These are phyloP conservation scores for Dryoscopus gambensis DNA, from an alignment of 2,113 vertebrate genomes.

Conservation along the genomic window DNA sequence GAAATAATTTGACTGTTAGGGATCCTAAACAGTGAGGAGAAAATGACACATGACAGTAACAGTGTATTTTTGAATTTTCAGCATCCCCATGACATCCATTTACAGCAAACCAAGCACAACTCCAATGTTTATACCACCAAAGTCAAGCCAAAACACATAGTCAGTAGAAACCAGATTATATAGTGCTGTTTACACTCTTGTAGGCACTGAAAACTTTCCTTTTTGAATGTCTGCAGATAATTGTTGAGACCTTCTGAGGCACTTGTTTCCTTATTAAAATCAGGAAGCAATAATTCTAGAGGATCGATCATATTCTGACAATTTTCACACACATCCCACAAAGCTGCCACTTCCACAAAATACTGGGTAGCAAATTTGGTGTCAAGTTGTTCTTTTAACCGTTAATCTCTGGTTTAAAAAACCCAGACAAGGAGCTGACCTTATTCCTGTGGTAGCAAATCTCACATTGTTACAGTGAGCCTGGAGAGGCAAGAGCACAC, in stretches of 20 bases:
- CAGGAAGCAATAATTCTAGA: background rate
- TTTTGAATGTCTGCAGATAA: background rate
- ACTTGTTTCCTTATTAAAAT: background rate
- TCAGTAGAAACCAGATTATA: background rate
- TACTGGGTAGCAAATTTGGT: background rate
- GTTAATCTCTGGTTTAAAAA: background rate
- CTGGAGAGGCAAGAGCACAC: background rate
- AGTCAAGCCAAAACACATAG: background rate
- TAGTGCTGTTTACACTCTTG: background rate
- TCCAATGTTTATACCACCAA: background rate
- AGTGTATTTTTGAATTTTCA: background rate
- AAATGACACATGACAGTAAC: background rate
- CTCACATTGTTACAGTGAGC: background rate
- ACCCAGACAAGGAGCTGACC: background rate
- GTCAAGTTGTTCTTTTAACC: background rate
- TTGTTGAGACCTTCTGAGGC: background rate
- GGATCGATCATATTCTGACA: background rate
- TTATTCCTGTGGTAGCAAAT: background rate
- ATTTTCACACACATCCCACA: background rate
- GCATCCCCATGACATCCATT: background rate
- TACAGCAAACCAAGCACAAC: background rate
- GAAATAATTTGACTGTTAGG: background rate
- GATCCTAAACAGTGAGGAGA: background rate
- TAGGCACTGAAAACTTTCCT: background rate
- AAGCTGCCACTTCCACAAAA: background rate